Conservation (phyloP, 2,888 invertebrate genomes). For the Rhogogaster chlorosoma region DNA sequence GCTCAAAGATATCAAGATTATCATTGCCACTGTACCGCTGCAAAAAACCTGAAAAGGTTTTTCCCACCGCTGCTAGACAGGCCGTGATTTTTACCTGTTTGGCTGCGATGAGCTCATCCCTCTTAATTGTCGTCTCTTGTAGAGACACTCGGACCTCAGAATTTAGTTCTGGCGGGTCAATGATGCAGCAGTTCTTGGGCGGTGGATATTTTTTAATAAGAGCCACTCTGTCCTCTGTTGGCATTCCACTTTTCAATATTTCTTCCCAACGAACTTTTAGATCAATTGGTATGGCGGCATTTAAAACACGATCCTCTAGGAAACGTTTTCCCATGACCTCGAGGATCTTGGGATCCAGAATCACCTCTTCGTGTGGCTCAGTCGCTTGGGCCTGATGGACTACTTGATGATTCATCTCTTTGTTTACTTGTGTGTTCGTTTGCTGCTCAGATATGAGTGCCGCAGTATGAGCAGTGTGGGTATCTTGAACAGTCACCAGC, state of each 20-base stretch:
- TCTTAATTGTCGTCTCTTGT: neutral
- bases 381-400: neutral
- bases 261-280: neutral
- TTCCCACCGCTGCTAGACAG: neutral
- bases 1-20: neutral
- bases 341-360: neutral
- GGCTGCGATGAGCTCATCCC: neutral
- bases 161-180: neutral
- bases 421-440: no score
- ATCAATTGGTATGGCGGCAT: neutral
- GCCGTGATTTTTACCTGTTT: neutral
- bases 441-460: no score
- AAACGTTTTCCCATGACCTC: slow-evolving; percentile 14
- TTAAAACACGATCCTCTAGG: neutral
- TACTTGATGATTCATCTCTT: neutral
- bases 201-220: slow-evolving; percentile 7
- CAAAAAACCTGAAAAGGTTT: neutral
- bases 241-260: neutral
- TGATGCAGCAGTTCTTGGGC: neutral
- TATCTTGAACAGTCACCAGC: no score
- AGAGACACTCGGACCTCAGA: neutral
- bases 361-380: neutral
- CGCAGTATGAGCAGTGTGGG: no score
- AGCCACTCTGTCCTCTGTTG: neutral
- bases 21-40: neutral